These are phyloP conservation scores for Cyprinodon tularosa DNA, from an alignment of 2,113 vertebrate species.

Conservation along the genomic window DNA sequence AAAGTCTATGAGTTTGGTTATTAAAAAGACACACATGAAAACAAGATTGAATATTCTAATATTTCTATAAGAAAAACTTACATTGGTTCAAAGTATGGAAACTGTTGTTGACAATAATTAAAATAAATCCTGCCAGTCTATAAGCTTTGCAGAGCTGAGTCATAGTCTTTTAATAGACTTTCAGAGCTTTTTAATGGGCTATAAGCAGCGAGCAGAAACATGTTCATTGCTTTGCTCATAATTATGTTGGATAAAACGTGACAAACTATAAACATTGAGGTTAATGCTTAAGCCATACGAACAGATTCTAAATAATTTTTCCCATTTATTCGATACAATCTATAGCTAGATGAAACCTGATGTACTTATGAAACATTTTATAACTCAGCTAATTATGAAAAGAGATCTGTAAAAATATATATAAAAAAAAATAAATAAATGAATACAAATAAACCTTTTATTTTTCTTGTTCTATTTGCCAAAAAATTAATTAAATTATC, in stretches of 20 bases:
- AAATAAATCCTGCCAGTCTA: not conserved
- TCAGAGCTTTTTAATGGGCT: slow-evolving; percentile 5
- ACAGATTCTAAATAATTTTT: not conserved
- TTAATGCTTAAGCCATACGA: not conserved
- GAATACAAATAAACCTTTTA: no score
- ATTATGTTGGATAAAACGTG: not conserved
- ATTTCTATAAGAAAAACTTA: not conserved
- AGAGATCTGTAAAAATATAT: no score
- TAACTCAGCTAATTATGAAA: no score
- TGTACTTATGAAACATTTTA: no score
- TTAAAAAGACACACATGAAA: no score
- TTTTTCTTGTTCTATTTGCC: no score
- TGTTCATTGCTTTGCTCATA: not conserved
- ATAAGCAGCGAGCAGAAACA: not conserved
- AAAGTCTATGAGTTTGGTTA: not conserved
- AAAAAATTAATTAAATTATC: no score
- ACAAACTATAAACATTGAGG: not conserved
- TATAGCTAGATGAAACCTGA: no score
- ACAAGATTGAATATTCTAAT: not conserved
- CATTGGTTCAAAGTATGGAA: not conserved
- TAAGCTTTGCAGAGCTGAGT: not conserved
- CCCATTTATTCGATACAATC: not conserved
- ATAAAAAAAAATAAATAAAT: no score
- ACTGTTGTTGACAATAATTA: not conserved
- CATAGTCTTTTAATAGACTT: slow-evolving; percentile 2